Percentiles rank a stretch among this genome's conserved stretches.
Conservation (phyloP, 2,888 invertebrate species). For the Sphecodes monilicornis region DNA sequence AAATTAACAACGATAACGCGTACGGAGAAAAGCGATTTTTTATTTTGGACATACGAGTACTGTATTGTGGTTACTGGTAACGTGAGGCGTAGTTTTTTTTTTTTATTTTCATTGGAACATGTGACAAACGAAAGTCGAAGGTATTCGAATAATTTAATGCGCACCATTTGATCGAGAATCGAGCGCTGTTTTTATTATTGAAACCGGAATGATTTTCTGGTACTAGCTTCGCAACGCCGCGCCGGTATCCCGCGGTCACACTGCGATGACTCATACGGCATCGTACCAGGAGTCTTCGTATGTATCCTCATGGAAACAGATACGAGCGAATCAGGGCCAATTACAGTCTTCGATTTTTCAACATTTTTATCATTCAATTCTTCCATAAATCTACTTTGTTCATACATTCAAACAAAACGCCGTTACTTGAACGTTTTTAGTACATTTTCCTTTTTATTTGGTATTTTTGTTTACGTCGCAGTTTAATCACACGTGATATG, state of each 20-base stretch:
- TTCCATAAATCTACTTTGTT: background rate
- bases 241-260: constrained; percentile 40
- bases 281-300: constrained; percentile 48
- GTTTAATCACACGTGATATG: background rate
- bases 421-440: background rate
- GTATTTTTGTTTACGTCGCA: constrained; percentile 14
- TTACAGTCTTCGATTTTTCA: background rate
- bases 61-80: background rate
- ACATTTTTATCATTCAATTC: background rate
- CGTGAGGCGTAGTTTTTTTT: background rate
- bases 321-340: constrained; percentile 22
- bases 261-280: constrained; percentile 56
- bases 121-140: background rate
- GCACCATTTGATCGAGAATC: constrained; percentile 11
- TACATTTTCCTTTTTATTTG: background rate
- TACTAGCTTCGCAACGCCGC: constrained; percentile 30
- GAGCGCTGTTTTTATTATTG: constrained; percentile 29
- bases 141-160: background rate
- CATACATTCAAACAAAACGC: background rate
- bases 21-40: background rate
- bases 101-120: background rate
- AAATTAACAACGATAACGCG: background rate
- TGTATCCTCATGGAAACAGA: constrained; percentile 39
- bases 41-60: background rate
- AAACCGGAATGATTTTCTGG: constrained; percentile 46